A percentile compares a stretch with the other conserved stretches of the same genome.
These are phyloP conservation scores for Myanophis thanlyinensis DNA, from an alignment of 2,113 vertebrate species.

Conservation along the genomic window DNA sequence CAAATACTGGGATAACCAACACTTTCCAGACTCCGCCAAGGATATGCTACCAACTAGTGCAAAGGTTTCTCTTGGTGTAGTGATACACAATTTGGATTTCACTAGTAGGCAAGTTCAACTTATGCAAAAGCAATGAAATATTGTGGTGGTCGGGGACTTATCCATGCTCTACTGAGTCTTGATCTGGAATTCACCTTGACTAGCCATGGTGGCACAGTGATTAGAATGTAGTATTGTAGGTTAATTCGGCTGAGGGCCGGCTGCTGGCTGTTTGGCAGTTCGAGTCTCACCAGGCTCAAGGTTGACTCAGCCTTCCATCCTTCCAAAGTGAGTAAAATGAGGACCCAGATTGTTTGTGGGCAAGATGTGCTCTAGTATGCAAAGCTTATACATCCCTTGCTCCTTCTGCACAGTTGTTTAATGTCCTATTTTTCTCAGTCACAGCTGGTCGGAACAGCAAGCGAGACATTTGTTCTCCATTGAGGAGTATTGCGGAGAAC, in stretches of 20 bases:
- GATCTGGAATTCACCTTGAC: not conserved
- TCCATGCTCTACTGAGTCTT: not conserved
- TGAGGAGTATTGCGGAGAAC: accelerated
- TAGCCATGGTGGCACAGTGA: not conserved
- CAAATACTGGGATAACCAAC: not conserved
- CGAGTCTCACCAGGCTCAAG: not conserved
- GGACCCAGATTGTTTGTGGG: not conserved
- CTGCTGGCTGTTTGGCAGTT: not conserved
- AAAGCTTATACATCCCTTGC: not conserved
- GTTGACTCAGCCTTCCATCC: not conserved
- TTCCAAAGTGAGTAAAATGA: not conserved
- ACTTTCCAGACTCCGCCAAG: not conserved
- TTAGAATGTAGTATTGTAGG: not conserved
- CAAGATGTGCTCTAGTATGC: not conserved
- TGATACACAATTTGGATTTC: not conserved
- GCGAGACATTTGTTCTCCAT: not conserved
- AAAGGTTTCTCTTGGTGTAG: not conserved
- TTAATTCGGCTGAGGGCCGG: not conserved
- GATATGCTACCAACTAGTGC: not conserved
- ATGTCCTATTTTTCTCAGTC: slow-evolving; percentile 5
- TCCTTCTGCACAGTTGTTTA: not conserved
- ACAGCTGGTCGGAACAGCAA: not conserved
- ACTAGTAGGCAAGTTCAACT: not conserved
- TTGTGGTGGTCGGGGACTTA: accelerated
- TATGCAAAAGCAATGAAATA: not conserved